Conservation (phyloP, 2,113 vertebrate species). For the Grammomys dolichurus region DNA sequence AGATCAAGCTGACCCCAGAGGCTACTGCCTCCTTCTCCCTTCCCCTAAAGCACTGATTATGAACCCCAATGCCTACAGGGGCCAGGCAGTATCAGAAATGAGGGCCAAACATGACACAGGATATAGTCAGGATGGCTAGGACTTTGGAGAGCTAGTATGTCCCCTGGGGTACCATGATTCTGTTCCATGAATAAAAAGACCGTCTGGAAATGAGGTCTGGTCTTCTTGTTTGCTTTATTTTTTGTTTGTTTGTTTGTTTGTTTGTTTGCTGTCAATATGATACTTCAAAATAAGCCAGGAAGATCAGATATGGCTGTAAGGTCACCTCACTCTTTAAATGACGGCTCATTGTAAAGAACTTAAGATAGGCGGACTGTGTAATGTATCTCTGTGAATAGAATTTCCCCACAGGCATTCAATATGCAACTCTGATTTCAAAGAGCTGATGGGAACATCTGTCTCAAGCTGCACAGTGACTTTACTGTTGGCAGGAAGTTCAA, state of each 20-base stretch:
- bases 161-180: neutral
- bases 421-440: slow-evolving; percentile 36
- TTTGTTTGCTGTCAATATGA: neutral
- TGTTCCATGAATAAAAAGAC: neutral
- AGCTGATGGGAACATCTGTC: neutral
- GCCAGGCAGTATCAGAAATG: neutral
- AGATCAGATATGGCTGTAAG: neutral
- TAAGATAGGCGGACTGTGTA: neutral
- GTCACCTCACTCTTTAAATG: neutral
- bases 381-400: neutral
- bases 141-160: neutral
- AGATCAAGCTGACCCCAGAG: neutral
- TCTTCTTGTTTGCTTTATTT: neutral
- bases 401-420: neutral
- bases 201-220: neutral
- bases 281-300: slow-evolving; percentile 42
- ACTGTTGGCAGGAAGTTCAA: neutral
- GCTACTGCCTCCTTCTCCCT: neutral
- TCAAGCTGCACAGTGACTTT: neutral
- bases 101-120: accelerated
- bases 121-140: too few relatives aligned
- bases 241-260: neutral
- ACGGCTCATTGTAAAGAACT: neutral
- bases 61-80: neutral
- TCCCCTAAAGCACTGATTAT: neutral